Base-by-base conservation (phyloP, 2,797 vertebrate genomes). In the Muraenolepis orangiensis region DNA sequence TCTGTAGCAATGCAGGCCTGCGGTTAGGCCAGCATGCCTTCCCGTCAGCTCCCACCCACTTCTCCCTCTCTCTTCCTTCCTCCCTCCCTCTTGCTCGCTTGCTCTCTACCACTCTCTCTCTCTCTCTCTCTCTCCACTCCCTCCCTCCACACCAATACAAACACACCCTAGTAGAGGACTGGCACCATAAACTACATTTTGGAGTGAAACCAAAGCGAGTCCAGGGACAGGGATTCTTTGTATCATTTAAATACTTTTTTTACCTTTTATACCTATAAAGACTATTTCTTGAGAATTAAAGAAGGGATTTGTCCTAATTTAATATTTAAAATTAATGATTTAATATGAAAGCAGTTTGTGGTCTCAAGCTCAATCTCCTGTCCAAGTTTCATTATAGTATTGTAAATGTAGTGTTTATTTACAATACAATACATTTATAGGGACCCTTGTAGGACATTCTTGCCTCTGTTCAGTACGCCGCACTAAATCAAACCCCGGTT, bases 11-110 rank as follows among this genome's bases (percentile, higher is more conserved):
- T 42, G 40, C 76, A 80, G 84, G 78, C 57, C 57, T 26, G 57
- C 13, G 57, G 38, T 61, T 82, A 1, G 77, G 70, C 77, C 82
- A 87, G 31, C 14, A 69, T 12, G 26, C 76, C 69, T 87, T 82
- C 78, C 42, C 78, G 77, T 82, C 67, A 81, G 31, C 76, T 66
- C 66, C 71, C 30, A 2, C 6, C 20, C 57, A 13, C 16, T 46
- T 46, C 40, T 64, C 23, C 8, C 51, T 57, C 8, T 5, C 6
- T n/a, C 5, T 57, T 13, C 46, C 4, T 51, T 18, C 0, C 4
- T 51, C 46, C 7, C 0, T 6, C 46, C n/a, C 46, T 51, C 18
- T 8, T 8, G 10, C 57, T 61, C 57, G 11, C 57, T 26, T 23
- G 23, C 51, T 61, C 51, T 11, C 18, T 11, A n/a, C n/a, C n/a